Conservation (phyloP, 2,888 invertebrate genomes). For the Drosophila emarginata region DNA sequence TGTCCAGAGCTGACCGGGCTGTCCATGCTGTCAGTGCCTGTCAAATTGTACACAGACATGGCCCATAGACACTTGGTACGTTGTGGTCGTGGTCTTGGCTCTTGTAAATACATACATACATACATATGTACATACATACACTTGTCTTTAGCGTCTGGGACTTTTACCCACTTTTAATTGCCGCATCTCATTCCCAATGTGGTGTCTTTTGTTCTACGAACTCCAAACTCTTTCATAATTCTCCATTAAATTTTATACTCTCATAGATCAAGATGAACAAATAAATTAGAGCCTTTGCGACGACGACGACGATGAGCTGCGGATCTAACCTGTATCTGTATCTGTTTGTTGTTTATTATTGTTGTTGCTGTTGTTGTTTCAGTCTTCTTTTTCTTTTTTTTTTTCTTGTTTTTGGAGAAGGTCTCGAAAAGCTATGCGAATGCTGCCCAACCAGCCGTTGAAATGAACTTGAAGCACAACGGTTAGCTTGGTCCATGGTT, state of each 20-base stretch:
- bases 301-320: conserved; percentile 25
- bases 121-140: not conserved
- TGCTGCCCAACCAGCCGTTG: conserved; percentile 68
- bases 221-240: conserved; percentile 72
- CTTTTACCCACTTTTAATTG: conserved; percentile 25
- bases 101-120: too few species aligned
- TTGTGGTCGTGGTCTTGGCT: conserved; percentile 3
- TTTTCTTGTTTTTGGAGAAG: conserved; percentile 34
- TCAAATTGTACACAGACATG: conserved; percentile 34
- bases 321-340: conserved; percentile 4
- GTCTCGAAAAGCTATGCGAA: conserved; percentile 42
- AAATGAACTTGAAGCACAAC: conserved; percentile 72
- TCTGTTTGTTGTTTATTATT: conserved; percentile 31
- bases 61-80: not conserved
- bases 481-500: conserved; percentile 58
- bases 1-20: conserved; percentile 36
- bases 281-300: conserved; percentile 69
- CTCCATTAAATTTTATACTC: conserved; percentile 79
- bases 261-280: conserved; percentile 80
- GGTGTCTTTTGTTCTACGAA: conserved; percentile 58
- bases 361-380: conserved; percentile 37
- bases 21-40: conserved; percentile 50
- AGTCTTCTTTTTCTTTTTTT: not conserved
- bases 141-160: conserved; percentile 17
- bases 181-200: conserved; percentile 4